A percentile compares a stretch with the other conserved stretches of the same genome.
These are phyloP conservation scores for Antheraea assamensis DNA, from an alignment of 2,888 invertebrate species.

Conservation along the genomic window DNA sequence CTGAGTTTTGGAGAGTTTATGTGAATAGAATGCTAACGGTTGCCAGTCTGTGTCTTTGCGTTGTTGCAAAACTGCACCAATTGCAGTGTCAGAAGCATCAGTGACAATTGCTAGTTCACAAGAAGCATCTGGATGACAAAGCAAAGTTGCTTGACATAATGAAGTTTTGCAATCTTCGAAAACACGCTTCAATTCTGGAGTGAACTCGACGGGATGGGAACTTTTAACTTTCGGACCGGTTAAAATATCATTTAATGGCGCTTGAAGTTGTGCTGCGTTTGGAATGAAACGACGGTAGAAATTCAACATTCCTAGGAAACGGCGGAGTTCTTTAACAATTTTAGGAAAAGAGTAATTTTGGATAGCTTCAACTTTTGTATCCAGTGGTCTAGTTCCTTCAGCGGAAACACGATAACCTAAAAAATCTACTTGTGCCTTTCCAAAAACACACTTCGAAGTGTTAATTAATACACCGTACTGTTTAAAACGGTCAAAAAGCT, in stretches of 20 bases:
- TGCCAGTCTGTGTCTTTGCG: no score
- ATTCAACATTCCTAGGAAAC: slow-evolving; percentile 33
- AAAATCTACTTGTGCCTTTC: slow-evolving; percentile 16
- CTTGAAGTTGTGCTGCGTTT: slow-evolving; percentile 21
- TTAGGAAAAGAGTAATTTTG: slow-evolving; percentile 24
- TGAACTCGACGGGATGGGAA: slow-evolving; percentile 11
- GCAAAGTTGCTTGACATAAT: slow-evolving; percentile 16
- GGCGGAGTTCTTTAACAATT: slow-evolving; percentile 27
- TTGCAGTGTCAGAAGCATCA: slow-evolving; percentile 51
- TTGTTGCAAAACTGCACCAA: slow-evolving; percentile 51
- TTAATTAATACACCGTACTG: slow-evolving; percentile 11
- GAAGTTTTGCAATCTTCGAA: slow-evolving; percentile 19
- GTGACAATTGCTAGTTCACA: slow-evolving; percentile 35
- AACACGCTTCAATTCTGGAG: neutral
- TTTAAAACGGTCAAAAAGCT: neutral
- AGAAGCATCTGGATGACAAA: slow-evolving; percentile 31
- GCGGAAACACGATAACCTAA: slow-evolving; percentile 21
- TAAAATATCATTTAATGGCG: neutral
- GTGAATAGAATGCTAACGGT: slow-evolving; percentile 53
- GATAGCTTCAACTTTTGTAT: slow-evolving; percentile 25
- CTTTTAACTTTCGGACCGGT: neutral
- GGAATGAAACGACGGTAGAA: slow-evolving; percentile 30
- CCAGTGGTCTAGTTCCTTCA: slow-evolving; percentile 21
- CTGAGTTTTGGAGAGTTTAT: slow-evolving; percentile 44
- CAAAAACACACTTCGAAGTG: slow-evolving; percentile 6